These are phyloP conservation scores for Microplitis mediator DNA, from an alignment of 1,140 invertebrate species.

Conservation along the genomic window DNA sequence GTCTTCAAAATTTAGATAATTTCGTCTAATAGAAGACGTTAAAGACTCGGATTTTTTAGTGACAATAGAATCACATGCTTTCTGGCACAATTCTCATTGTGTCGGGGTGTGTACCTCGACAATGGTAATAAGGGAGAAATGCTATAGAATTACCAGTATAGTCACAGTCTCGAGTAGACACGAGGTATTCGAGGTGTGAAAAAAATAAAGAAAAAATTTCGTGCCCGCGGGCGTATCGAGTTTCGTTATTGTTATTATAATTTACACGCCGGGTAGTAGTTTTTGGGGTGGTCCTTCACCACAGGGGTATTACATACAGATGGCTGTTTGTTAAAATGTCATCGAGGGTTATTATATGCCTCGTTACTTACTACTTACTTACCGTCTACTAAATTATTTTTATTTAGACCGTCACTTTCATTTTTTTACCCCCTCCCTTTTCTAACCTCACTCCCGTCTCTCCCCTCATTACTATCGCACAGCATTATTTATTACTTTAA, in stretches of 20 bases:
- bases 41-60: neutral
- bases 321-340: conserved; percentile 61
- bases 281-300: conserved; percentile 59
- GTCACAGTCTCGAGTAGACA: conserved; percentile 9
- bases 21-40: too few relatives aligned
- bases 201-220: conserved; percentile 42
- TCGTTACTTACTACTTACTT: conserved; percentile 49
- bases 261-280: conserved; percentile 57
- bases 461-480: neutral
- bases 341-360: conserved; percentile 59
- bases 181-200: conserved; percentile 28
- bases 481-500: too few relatives aligned
- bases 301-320: conserved; percentile 61
- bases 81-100: conserved; percentile 4
- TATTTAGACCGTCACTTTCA: neutral
- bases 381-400: neutral
- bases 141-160: conserved; percentile 40
- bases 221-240: conserved; percentile 58
- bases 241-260: conserved; percentile 63
- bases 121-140: conserved; percentile 45
- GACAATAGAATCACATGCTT: neutral
- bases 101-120: conserved; percentile 33
- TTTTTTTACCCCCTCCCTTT: neutral
- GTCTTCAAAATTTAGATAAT: too few relatives aligned
- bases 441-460: neutral